Evolutionary conservation across 2,113 vertebrate genomes (phyloP), one percentile per base, ranked within the genome.

Genomic region (Strix uralensis): DNA sequence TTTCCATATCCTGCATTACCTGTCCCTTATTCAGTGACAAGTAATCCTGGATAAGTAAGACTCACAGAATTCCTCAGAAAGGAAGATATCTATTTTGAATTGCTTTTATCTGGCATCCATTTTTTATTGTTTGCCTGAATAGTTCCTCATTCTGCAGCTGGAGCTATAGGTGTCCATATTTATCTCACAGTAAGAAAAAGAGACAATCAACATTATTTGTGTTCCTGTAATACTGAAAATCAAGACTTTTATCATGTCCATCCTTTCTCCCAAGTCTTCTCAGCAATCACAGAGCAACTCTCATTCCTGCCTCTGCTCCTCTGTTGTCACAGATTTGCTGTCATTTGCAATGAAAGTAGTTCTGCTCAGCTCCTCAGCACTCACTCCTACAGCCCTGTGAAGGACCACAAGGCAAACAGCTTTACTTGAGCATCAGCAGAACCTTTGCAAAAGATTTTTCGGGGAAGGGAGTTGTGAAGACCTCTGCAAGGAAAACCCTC

Each of bases 301-400:
- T 5, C 47, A 79, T 67, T 71, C 61, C 83, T 66, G 54, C 13
- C 10, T 85, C 61, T 47, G 26, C n/a, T 78, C 38, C 57, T 91
- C 42, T 30, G 29, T 19, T 49, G 18, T 44, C 32, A 32, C 22
- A 63, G 47, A 81, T 72, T 40, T 52, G 4, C 44, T 59, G 34
- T 55, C 34, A 61, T 57, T 63, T 80, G 4, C 49, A 77, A 59
- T 20, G 40, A 62, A 44, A 58, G 20, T 25, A 32, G 10, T 44
- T 59, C 52, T 80, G 17, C 46, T 54, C 44, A 83, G 20, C 6
- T 86, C 38, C 47, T 72, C 0, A 0, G 30, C 0, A 0, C 38
- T 75, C 29, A 3, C 47, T 75, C n/a, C 25, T 42, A 23, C 15
- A 58, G 20, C 8, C 25, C 25, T 8, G 3, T 11, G 40, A 77